Evolutionary conservation across 2,113 vertebrate species (phyloP).

Genomic region (Corapipo altera): DNA sequence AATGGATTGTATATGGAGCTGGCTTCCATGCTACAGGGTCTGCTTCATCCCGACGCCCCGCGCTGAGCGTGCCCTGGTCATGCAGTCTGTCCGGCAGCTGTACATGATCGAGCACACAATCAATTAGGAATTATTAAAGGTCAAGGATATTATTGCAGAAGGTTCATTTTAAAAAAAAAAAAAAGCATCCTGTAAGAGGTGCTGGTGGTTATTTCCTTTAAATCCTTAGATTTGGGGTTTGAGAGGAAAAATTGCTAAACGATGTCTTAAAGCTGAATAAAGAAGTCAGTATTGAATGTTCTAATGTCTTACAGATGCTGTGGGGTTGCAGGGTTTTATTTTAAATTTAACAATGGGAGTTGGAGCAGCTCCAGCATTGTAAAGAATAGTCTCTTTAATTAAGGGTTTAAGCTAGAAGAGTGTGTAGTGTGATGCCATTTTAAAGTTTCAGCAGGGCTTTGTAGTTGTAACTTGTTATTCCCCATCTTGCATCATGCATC

Average conservation of each 20-base stretch:
- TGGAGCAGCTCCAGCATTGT: constrained; percentile 42
- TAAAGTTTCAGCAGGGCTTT: constrained; percentile 19
- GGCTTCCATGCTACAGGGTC: not conserved
- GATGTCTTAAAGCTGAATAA: constrained; percentile 33
- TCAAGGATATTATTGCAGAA: not conserved
- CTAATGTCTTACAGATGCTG: constrained; percentile 55
- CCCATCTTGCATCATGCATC: not conserved
- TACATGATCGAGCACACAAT: not conserved
- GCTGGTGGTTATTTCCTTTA: not conserved
- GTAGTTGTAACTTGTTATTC: not conserved
- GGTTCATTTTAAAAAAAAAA: not conserved
- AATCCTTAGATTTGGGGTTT: not conserved
- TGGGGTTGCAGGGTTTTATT: constrained; percentile 32
- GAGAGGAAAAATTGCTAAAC: not conserved
- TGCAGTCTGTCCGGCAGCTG: not conserved
- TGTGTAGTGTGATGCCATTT: constrained; percentile 20
- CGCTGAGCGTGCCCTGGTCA: rapidly evolving
- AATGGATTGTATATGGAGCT: not conserved
- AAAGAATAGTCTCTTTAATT: constrained; percentile 54
- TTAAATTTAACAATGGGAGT: constrained; percentile 54
- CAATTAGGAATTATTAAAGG: not conserved
- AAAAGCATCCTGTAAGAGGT: not conserved
- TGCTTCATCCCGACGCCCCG: not conserved
- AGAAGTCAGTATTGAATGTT: constrained; percentile 17
- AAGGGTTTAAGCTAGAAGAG: constrained; percentile 28